phyloP scores from a whole-genome alignment of 2,888 invertebrate species.

The Exephanes ischioxanthus region DNA sequence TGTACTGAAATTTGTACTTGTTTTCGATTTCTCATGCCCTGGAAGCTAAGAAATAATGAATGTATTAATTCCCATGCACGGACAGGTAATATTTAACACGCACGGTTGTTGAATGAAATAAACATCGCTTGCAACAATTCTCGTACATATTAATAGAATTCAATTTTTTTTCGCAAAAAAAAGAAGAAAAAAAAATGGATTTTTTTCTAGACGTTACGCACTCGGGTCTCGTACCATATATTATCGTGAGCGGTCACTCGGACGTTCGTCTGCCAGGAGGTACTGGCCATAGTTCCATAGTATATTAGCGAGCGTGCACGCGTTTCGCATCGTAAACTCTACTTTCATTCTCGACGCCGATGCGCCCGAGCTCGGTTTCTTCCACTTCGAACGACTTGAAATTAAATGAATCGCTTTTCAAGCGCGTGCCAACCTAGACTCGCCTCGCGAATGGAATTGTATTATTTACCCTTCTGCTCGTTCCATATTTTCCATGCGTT shows the following conservation, averaged over 20 bases:
- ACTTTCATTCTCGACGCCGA: constrained; percentile 68
- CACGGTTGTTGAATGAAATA: background rate
- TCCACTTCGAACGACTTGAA: constrained; percentile 8
- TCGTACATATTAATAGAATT: background rate
- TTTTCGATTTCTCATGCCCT: too few relatives aligned
- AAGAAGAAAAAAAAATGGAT: too few relatives aligned
- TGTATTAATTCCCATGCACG: too few relatives aligned
- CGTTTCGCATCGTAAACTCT: constrained; percentile 67
- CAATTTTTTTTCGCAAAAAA: background rate
- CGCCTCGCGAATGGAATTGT: constrained; percentile 53
- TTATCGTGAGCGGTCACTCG: constrained; percentile 33
- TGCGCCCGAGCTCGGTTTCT: constrained; percentile 22
- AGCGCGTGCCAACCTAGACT: constrained; percentile 59
- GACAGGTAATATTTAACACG: background rate
- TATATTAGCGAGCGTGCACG: constrained; percentile 45
- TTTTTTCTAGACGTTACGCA: constrained; percentile 38
- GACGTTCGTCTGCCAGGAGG: constrained; percentile 35
- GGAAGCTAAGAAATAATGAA: too few relatives aligned
- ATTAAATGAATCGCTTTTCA: constrained; percentile 66
- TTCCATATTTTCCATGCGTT: constrained; percentile 9
- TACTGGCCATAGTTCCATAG: constrained; percentile 36
- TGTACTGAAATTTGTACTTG: too few relatives aligned
- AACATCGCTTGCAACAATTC: background rate
- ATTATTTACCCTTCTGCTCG: constrained; percentile 56
- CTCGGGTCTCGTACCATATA: constrained; percentile 13